Conservation (phyloP, 2,888 invertebrate genomes). For the Sarcophaga rosellei region DNA sequence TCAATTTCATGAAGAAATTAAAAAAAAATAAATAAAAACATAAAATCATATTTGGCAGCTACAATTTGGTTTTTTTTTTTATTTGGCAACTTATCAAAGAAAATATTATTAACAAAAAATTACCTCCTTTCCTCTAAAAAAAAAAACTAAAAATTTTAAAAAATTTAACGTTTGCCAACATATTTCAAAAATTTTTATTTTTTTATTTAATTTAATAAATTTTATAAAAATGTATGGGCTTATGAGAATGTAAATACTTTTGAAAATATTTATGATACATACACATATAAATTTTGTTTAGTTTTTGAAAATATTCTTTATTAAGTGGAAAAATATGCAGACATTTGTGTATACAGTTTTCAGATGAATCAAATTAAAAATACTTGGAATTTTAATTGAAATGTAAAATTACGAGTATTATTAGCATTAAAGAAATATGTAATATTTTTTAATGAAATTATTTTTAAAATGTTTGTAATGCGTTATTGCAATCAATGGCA, state of each 20-base stretch:
- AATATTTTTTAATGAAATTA: neutral
- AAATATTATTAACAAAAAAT: conserved; percentile 42
- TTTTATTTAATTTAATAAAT: neutral
- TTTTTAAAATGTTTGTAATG: conserved; percentile 24
- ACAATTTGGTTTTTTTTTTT: conserved; percentile 3
- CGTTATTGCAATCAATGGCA: conserved; percentile 52
- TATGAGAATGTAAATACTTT: neutral
- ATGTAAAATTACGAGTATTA: conserved; percentile 36
- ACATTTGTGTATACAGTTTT: conserved; percentile 22
- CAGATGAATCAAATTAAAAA: conserved; percentile 38
- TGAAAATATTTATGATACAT: conserved; percentile 26
- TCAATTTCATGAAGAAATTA: conserved; percentile 39
- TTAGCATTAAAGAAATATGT: neutral
- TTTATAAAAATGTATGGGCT: neutral
- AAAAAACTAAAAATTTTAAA: conserved; percentile 25
- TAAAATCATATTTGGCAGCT: conserved; percentile 54
- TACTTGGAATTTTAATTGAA: conserved; percentile 65
- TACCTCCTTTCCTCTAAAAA: neutral
- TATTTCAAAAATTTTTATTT: no score
- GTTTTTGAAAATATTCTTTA: neutral
- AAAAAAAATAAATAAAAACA: conserved; percentile 16
- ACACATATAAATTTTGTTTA: neutral
- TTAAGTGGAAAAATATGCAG: conserved; percentile 25
- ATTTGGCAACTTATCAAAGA: conserved; percentile 66
- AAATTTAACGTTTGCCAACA: no score